A percentile compares a stretch with the other conserved stretches of the same genome.
Conservation (phyloP, 2,888 invertebrate genomes). For the Gymnosoma rotundatum region DNA sequence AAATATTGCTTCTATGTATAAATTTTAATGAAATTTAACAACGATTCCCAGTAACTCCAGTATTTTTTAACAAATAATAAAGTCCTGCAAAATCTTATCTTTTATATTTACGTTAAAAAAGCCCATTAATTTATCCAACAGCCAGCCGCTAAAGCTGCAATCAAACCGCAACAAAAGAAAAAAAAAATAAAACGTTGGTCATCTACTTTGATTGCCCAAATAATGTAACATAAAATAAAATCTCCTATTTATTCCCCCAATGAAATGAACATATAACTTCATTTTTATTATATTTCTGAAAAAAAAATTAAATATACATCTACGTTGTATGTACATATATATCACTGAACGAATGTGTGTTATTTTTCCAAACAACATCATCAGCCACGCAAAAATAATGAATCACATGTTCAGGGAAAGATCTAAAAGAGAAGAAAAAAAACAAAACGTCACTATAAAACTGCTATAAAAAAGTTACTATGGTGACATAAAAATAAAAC, state of each 20-base stretch:
- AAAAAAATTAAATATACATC: slow-evolving; percentile 35
- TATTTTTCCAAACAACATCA: neutral
- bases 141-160: neutral
- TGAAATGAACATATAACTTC: neutral
- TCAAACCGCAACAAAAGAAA: neutral
- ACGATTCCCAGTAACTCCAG: too few species aligned
- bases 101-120: neutral
- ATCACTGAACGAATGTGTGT: slow-evolving; percentile 4
- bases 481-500: slow-evolving; percentile 10
- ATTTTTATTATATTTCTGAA: slow-evolving; percentile 25
- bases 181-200: slow-evolving; percentile 14
- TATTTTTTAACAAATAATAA: too few species aligned
- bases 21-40: too few species aligned
- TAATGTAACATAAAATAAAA: slow-evolving; percentile 23
- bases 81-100: neutral
- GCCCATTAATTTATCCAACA: neutral
- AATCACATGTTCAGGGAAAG: slow-evolving; percentile 17
- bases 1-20: too few species aligned
- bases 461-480: slow-evolving; percentile 24
- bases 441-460: slow-evolving; percentile 35
- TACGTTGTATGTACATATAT: neutral
- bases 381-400: slow-evolving; percentile 19
- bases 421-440: neutral
- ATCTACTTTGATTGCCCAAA: neutral
- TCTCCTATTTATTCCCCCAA: neutral